phyloP scores from a whole-genome alignment of 2,888 invertebrate genomes.

The Drosophila atroscutellata region DNA sequence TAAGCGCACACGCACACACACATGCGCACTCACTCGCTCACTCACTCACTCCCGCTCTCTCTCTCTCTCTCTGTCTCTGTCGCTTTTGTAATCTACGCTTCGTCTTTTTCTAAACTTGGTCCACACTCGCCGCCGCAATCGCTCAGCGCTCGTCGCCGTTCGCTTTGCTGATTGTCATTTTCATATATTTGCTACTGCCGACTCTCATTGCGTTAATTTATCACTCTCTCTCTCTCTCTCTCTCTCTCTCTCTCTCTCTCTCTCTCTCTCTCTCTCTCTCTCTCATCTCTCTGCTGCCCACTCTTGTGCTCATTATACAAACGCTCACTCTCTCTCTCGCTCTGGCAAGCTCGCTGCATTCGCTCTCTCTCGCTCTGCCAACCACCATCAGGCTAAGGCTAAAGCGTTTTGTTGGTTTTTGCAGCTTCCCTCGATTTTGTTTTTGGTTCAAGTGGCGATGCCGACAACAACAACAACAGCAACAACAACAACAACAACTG shows the following conservation, averaged over 20 bases:
- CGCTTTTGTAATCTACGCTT: constrained; percentile 51
- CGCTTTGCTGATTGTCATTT: constrained; percentile 72
- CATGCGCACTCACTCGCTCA: constrained; percentile 9
- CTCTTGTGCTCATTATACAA: constrained; percentile 9
- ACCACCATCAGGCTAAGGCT: constrained; percentile 48
- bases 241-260: not conserved
- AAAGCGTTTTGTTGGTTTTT: constrained; percentile 61
- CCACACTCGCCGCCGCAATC: constrained; percentile 68
- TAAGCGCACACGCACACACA: constrained; percentile 17
- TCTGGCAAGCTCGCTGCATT: constrained; percentile 30
- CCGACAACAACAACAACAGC: constrained; percentile 33
- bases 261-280: constrained; percentile 23
- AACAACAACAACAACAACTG: constrained; percentile 1
- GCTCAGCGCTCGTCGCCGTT: constrained; percentile 35
- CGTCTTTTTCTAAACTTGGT: constrained; percentile 73
- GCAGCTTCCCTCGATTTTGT: constrained; percentile 74
- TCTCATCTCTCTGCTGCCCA: constrained; percentile 11
- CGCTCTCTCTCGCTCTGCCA: constrained; percentile 38
- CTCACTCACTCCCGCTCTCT: constrained; percentile 10
- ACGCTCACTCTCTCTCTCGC: constrained; percentile 1
- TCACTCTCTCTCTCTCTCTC: constrained; percentile 39
- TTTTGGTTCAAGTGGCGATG: constrained; percentile 76
- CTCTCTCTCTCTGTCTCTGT: constrained; percentile 9
- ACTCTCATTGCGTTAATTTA: constrained; percentile 55
- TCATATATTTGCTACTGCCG: constrained; percentile 51